Evolutionary conservation across 2,113 vertebrate species (phyloP), one percentile per base, ranked within the genome.

Genomic region (Notothenia rossii): DNA sequence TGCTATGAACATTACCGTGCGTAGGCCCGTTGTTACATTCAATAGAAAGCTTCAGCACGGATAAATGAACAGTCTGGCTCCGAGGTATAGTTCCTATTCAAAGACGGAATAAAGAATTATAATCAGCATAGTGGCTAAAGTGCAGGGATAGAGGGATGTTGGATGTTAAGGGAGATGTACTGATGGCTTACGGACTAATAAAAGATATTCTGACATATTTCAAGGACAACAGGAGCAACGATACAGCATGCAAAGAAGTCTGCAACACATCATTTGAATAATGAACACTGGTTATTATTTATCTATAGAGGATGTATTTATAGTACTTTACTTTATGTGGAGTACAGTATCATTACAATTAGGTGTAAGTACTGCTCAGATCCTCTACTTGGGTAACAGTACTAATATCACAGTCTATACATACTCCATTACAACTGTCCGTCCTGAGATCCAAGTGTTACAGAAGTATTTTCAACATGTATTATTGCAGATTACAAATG

Each of bases 61-160:
- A 75, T 53, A 82, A 83, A 87, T 82, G 77, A 86, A 72, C 85
- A 83, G 56, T 72, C 33, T 63, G 49, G 10, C 43, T 67, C 56
- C 25, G 36, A 78, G 72, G 48, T 48, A 29, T 29, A 10, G 53
- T 3, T 36, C 50, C 71, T 71, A 65, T 79, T 77, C 53, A 84
- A 58, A 87, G 36, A 63, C 48, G 69, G 17, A 75, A 25, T 56
- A 15, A 40, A 71, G 72, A 84, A 83, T 81, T 77, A 46, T 40
- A 81, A 79, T 59, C 45, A 45, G 64, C 36, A 18, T 40, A 65
- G 73, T 53, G 56, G 59, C 33, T 61, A 69, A 64, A 78, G 59
- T 48, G 63, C 51, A 77, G 55, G 11, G 71, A 76, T 50, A 18
- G 17, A 61, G 76, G 72, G 66, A 76, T 60, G 68, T 25, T 71